Evolutionary conservation across 2,888 invertebrate species (phyloP).

Genomic region (Scaptomyza reducta): DNA sequence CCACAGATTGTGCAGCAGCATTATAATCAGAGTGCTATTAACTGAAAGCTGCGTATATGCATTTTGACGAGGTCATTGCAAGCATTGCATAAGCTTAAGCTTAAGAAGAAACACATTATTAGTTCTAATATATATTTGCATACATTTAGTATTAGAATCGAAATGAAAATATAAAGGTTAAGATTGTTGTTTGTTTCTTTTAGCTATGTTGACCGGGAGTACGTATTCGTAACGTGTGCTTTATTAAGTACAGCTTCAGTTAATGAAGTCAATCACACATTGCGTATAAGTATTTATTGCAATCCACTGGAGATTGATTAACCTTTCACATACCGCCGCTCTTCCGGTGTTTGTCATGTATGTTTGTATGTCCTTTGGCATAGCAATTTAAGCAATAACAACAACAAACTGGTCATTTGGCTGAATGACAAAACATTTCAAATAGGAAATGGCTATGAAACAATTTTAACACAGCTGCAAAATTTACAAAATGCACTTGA

Average conservation of each 20-base stretch:
- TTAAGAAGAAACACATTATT: constrained; percentile 7
- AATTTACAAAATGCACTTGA: constrained; percentile 52
- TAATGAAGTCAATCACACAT: constrained; percentile 8
- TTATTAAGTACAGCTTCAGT: not conserved
- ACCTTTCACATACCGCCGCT: constrained; percentile 36
- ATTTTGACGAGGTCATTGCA: constrained; percentile 19
- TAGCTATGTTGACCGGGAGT: not conserved
- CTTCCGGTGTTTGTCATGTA: constrained; percentile 65
- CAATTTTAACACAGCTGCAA: constrained; percentile 39
- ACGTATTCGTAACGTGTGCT: not conserved
- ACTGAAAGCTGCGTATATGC: too few species aligned
- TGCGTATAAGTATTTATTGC: constrained; percentile 55
- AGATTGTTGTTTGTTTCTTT: too few species aligned
- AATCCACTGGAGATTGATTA: constrained; percentile 24
- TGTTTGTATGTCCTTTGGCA: constrained; percentile 26
- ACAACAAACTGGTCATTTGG: constrained; percentile 44
- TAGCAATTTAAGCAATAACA: constrained; percentile 32
- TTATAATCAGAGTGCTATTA: constrained; percentile 36
- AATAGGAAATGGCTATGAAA: constrained; percentile 55
- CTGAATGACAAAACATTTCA: constrained; percentile 61
- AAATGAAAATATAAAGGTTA: too few species aligned
- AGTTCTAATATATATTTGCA: not conserved
- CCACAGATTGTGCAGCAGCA: constrained; percentile 28
- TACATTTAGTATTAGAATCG: too few species aligned
- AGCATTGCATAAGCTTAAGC: constrained; percentile 26